Percentiles rank a stretch among this genome's conserved stretches.
Conservation (phyloP, 2,888 invertebrate species). For the Megaustenia siamemsis region DNA sequence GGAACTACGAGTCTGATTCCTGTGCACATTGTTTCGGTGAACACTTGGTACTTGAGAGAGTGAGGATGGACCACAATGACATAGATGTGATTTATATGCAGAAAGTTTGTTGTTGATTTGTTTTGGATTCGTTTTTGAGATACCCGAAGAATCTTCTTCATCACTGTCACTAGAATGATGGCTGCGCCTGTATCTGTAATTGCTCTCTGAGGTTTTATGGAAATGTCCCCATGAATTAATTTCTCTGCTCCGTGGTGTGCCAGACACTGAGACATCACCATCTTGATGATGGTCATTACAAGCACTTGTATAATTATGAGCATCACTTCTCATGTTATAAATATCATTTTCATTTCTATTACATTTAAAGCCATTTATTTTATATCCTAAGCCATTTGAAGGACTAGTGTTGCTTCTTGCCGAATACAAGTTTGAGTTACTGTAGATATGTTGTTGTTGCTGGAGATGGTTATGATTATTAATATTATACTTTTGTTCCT, state of each 20-base stretch:
- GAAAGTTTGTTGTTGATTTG: conserved; percentile 9
- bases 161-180: conserved; percentile 75
- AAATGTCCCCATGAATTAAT: conserved; percentile 73
- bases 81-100: neutral
- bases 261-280: neutral
- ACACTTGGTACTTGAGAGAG: conserved; percentile 8
- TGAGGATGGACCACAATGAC: conserved; percentile 25
- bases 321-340: neutral
- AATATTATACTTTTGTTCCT: conserved; percentile 23
- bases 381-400: conserved; percentile 5
- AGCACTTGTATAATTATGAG: neutral
- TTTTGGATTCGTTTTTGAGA: neutral
- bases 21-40: neutral
- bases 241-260: conserved; percentile 46
- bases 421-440: conserved; percentile 40
- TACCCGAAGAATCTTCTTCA: conserved; percentile 60
- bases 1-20: neutral
- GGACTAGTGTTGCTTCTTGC: neutral
- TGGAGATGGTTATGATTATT: conserved; percentile 32
- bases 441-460: conserved; percentile 55
- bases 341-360: conserved; percentile 38
- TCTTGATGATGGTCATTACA: neutral
- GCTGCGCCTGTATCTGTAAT: conserved; percentile 73
- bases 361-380: conserved; percentile 13
- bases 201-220: conserved; percentile 63